Percentiles rank a stretch among this genome's conserved stretches.
Conservation (phyloP, 1,140 invertebrate species). For the Diuraphis noxia region DNA sequence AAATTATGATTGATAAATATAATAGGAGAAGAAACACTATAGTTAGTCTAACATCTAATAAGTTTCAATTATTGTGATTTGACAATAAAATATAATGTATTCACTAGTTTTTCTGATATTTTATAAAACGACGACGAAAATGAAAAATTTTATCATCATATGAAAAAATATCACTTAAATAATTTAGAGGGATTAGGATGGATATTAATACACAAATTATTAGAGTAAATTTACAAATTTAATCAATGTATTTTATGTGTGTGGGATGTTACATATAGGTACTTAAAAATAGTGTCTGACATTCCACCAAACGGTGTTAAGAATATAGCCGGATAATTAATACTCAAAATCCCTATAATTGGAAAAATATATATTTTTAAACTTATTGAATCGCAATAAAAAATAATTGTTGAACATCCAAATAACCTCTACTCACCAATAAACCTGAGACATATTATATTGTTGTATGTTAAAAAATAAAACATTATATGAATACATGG, state of each 20-base stretch:
- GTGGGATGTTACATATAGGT: not conserved
- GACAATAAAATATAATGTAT: not conserved
- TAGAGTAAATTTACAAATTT: not conserved
- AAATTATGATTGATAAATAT: too few relatives aligned
- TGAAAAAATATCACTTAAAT: not conserved
- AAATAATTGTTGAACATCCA: not conserved
- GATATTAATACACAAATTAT: not conserved
- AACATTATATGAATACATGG: too few relatives aligned
- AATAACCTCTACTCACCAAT: not conserved
- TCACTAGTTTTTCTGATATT: not conserved
- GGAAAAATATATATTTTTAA: not conserved
- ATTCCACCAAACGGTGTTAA: too few relatives aligned
- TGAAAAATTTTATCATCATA: not conserved
- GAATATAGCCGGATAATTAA: not conserved
- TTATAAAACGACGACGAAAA: not conserved
- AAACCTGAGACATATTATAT: not conserved
- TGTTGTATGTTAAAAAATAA: not conserved
- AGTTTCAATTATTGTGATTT: too few relatives aligned
- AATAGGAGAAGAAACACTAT: too few relatives aligned
- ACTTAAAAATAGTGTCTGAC: not conserved
- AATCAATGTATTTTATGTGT: not conserved
- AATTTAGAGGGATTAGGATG: not conserved
- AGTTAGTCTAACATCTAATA: too few relatives aligned
- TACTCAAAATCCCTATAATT: not conserved
- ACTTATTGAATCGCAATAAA: not conserved